Conservation (phyloP, 2,113 vertebrate species). For the Ondatra zibethicus region DNA sequence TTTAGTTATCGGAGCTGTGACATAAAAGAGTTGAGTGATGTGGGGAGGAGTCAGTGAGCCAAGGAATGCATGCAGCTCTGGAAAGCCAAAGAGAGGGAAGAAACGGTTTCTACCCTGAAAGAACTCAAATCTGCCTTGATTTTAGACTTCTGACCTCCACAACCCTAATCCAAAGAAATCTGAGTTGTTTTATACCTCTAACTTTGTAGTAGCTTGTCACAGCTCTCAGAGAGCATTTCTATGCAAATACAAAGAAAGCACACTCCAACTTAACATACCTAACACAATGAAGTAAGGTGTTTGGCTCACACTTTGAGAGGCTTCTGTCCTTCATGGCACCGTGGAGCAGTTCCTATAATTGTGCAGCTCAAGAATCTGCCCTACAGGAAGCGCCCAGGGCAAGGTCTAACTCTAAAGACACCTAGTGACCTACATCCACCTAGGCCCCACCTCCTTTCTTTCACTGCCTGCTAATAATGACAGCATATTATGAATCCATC, state of each 20-base stretch:
- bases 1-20: neutral
- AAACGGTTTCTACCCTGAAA: neutral
- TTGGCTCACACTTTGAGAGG: neutral
- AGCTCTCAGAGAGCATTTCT: neutral
- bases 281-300: neutral
- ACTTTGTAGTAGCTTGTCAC: constrained; percentile 10
- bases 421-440: neutral
- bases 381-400: neutral
- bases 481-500: neutral
- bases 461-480: neutral
- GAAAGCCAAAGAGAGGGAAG: neutral
- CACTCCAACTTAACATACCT: neutral
- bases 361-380: neutral
- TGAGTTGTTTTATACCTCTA: constrained; percentile 16
- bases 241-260: neutral
- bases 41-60: neutral
- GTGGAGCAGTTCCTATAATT: neutral
- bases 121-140: neutral
- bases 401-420: neutral
- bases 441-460: neutral
- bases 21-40: neutral
- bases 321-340: neutral
- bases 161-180: constrained; percentile 8
- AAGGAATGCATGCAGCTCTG: neutral
- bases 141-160: constrained; percentile 7